phyloP scores from a whole-genome alignment of 2,797 vertebrate species.

The Geotrypetes seraphini region DNA sequence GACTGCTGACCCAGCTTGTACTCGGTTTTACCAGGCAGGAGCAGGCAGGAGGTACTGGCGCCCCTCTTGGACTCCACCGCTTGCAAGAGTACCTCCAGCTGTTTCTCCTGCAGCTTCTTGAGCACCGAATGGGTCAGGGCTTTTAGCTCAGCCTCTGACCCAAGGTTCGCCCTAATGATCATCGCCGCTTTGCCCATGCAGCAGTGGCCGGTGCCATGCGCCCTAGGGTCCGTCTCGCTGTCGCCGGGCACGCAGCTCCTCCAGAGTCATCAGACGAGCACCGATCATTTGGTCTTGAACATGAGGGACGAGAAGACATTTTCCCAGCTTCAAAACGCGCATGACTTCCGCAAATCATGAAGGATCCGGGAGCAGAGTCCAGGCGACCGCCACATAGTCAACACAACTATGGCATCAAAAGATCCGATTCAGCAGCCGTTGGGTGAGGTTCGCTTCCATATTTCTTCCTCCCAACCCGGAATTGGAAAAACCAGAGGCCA shows the following conservation, averaged over 20 bases:
- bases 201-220: constrained; percentile 74
- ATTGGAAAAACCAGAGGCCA: too few species aligned
- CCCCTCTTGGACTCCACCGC: constrained; percentile 90
- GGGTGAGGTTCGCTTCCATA: too few species aligned
- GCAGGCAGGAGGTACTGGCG: constrained; percentile 78
- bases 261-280: constrained; percentile 96
- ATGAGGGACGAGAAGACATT: constrained; percentile 90
- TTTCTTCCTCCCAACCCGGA: too few species aligned
- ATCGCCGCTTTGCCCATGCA: constrained; percentile 81
- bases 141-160: constrained; percentile 86
- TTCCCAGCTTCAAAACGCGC: constrained; percentile 92
- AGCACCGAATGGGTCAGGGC: constrained; percentile 82
- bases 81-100: constrained; percentile 83
- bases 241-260: constrained; percentile 87
- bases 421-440: too few species aligned
- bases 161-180: constrained; percentile 61
- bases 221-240: constrained; percentile 68
- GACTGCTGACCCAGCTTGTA: constrained; percentile 70
- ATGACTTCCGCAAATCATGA: constrained; percentile 96
- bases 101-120: constrained; percentile 88
- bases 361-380: constrained; percentile 87
- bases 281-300: constrained; percentile 98
- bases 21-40: constrained; percentile 80
- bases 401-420: too few species aligned
- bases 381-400: constrained; percentile 64